phyloP scores from a whole-genome alignment of 2,888 invertebrate genomes.

The Zaprionus bogoriensis region DNA sequence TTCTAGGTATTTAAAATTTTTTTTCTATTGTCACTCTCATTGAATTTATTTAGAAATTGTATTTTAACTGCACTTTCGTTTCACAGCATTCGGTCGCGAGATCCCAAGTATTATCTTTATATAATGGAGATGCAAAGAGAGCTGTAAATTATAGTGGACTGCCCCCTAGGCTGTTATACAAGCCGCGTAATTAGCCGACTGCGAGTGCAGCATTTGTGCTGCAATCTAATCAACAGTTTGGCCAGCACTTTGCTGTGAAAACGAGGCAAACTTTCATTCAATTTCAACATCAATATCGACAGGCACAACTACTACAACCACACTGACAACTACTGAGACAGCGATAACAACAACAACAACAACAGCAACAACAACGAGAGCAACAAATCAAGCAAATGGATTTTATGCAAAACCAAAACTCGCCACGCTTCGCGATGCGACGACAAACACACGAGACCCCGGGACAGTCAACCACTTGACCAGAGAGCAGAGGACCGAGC shows the following conservation, averaged over 20 bases:
- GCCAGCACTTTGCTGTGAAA: conserved; percentile 63
- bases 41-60: no score
- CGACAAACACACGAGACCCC: conserved; percentile 29
- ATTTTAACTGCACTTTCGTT: no score
- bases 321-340: conserved; percentile 4
- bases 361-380: conserved; percentile 6
- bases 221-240: conserved; percentile 58
- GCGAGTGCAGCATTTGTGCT: conserved; percentile 18
- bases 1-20: no score
- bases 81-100: no score
- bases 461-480: conserved; percentile 55
- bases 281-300: conserved; percentile 42
- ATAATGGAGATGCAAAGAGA: no score
- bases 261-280: conserved; percentile 66
- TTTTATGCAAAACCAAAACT: conserved; percentile 60
- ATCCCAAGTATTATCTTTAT: neutral
- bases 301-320: conserved; percentile 20
- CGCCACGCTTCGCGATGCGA: conserved; percentile 44
- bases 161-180: conserved; percentile 21
- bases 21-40: no score
- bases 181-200: conserved; percentile 54
- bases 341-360: conserved; percentile 10
- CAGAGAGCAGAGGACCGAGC: conserved; percentile 24
- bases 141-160: neutral
- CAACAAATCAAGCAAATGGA: conserved; percentile 41